These are phyloP conservation scores for Ennomos quercinarius DNA, from an alignment of 2,888 invertebrate genomes.

Conservation along the genomic window DNA sequence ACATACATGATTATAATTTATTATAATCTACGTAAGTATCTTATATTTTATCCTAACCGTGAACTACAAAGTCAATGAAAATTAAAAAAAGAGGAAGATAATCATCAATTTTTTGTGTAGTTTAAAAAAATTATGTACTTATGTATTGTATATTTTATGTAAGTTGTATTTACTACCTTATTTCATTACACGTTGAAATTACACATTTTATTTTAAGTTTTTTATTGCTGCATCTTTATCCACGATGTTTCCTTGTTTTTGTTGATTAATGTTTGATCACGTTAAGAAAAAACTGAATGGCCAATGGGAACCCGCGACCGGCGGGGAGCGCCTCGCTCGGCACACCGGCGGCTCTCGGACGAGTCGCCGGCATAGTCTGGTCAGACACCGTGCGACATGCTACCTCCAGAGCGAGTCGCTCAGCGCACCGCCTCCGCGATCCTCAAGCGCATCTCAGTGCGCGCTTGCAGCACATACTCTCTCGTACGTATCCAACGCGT, in stretches of 20 bases:
- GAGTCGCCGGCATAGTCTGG: conserved; percentile 61
- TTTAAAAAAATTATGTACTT: too few relatives aligned
- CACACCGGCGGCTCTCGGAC: conserved; percentile 42
- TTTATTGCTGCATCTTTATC: conserved; percentile 14
- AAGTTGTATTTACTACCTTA: too few relatives aligned
- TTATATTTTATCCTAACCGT: too few relatives aligned
- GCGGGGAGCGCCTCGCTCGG: conserved; percentile 65
- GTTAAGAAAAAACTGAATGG: conserved; percentile 45
- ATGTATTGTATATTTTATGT: too few relatives aligned
- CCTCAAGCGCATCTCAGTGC: conserved; percentile 75
- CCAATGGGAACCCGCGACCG: conserved; percentile 49
- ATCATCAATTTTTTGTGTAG: too few relatives aligned
- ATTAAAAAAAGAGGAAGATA: too few relatives aligned
- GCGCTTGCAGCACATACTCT: conserved; percentile 78
- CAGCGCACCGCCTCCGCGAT: conserved; percentile 76
- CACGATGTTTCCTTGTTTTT: conserved; percentile 30
- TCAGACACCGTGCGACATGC: conserved; percentile 75
- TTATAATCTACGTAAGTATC: too few relatives aligned
- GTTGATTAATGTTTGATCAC: conserved; percentile 36
- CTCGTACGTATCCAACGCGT: conserved; percentile 77
- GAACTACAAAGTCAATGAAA: too few relatives aligned
- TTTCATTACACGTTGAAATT: too few relatives aligned
- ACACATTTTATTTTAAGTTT: conserved; percentile 1
- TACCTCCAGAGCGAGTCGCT: conserved; percentile 77
- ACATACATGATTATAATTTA: background rate